Conservation (phyloP, 2,797 vertebrate species). For the Peromyscus attwateri region DNA sequence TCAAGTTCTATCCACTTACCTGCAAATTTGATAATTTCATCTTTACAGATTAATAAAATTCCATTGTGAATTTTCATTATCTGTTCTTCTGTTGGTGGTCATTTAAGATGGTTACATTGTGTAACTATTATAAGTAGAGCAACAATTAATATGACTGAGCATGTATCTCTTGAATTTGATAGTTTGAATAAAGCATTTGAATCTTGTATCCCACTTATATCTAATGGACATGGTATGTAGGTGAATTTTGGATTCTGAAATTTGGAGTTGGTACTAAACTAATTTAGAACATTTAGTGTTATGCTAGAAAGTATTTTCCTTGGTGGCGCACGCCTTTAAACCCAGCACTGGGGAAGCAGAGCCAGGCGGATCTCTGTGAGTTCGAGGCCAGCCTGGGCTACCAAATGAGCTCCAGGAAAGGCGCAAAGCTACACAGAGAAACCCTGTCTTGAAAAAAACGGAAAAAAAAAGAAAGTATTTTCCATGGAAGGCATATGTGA, state of each 20-base stretch:
- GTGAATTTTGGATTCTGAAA: not conserved
- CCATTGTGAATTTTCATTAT: not conserved
- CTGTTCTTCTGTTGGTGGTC: not conserved
- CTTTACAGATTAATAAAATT: not conserved
- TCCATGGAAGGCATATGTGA: no score
- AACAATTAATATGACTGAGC: not conserved
- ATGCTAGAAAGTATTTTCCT: not conserved
- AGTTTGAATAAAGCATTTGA: no score
- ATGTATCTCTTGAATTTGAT: not conserved
- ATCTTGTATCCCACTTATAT: no score
- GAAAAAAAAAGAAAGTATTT: no score
- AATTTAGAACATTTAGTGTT: not conserved
- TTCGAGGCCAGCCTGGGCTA: no score
- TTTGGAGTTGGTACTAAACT: not conserved
- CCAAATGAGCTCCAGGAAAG: no score
- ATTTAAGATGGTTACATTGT: not conserved
- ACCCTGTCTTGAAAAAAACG: no score
- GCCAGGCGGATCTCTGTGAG: no score
- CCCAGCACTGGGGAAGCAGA: no score
- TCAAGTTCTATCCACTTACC: not conserved
- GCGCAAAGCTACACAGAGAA: no score
- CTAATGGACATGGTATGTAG: no score
- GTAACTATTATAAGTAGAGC: not conserved
- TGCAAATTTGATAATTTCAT: not conserved
- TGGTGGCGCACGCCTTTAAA: no score